Percentiles rank a stretch among this genome's conserved stretches.
phyloP scores from a whole-genome alignment of 64 coral and sea anemone genomes.

The Platygyra sinensis region DNA sequence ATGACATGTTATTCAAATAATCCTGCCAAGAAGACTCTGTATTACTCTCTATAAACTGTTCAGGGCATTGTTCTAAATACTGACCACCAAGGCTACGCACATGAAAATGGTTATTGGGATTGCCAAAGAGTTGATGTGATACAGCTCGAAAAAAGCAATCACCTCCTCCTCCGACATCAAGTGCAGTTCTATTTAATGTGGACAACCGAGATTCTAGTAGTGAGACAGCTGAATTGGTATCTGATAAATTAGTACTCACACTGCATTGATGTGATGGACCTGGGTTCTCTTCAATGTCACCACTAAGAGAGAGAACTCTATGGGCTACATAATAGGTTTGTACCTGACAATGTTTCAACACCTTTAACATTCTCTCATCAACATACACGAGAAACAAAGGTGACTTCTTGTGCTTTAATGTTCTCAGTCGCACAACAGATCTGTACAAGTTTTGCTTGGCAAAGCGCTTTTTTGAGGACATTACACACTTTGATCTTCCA shows the following conservation, averaged over 20 bases:
- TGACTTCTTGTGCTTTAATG: slow-evolving; percentile 47
- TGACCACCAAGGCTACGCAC: slow-evolving; percentile 25
- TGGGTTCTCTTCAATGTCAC: slow-evolving; percentile 64
- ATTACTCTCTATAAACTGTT: slow-evolving; percentile 56
- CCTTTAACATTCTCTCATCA: slow-evolving; percentile 13
- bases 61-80: slow-evolving; percentile 46
- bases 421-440: slow-evolving; percentile 22
- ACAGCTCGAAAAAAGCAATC: too few relatives aligned
- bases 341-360: slow-evolving; percentile 28
- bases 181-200: too few relatives aligned
- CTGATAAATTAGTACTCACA: slow-evolving; percentile 21
- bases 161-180: too few relatives aligned
- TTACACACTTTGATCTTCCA: slow-evolving; percentile 10
- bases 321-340: slow-evolving; percentile 9
- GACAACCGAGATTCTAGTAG: too few relatives aligned
- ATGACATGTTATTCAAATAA: slow-evolving; percentile 16
- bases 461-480: slow-evolving; percentile 11
- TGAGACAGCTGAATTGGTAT: slow-evolving; percentile 26
- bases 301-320: slow-evolving; percentile 41
- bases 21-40: slow-evolving; percentile 38
- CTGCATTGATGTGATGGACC: slow-evolving; percentile 35
- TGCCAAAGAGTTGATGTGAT: too few relatives aligned
- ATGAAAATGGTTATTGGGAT: slow-evolving; percentile 14
- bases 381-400: neutral
- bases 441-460: slow-evolving; percentile 22